Percentiles rank a stretch among this genome's conserved stretches.
phyloP scores from a whole-genome alignment of 2,113 vertebrate species.

The cat (Felis catus) region DNA sequence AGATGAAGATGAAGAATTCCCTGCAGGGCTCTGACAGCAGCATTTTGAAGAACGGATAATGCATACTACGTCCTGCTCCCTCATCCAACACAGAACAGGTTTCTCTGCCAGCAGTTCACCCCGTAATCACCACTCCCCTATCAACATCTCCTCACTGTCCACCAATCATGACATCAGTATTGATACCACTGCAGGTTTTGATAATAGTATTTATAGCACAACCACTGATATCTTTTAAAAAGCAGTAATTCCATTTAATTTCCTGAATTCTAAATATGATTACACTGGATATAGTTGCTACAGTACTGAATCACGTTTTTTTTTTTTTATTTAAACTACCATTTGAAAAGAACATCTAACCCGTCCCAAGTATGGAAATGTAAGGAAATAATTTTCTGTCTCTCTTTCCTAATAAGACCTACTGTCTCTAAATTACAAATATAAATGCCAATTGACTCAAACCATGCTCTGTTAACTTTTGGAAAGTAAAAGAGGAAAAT shows the following conservation, averaged over 20 bases:
- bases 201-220: background rate
- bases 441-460: background rate
- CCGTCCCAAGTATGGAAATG: background rate
- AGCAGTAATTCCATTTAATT: constrained; percentile 20
- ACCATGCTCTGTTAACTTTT: constrained; percentile 12
- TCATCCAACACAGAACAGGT: background rate
- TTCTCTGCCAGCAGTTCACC: background rate
- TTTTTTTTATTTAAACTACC: constrained; percentile 25
- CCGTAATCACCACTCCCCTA: background rate
- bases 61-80: background rate
- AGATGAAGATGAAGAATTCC: background rate
- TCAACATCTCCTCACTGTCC: background rate
- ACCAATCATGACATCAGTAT: background rate
- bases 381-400: constrained; percentile 21
- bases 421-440: constrained; percentile 40
- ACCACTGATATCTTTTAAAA: constrained; percentile 1
- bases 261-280: constrained; percentile 43
- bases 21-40: background rate
- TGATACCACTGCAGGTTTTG: background rate
- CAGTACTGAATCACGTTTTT: background rate
- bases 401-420: background rate
- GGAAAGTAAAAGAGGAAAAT: constrained; percentile 52
- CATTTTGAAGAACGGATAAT: background rate
- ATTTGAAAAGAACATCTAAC: constrained; percentile 24
- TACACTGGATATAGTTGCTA: constrained; percentile 2